Percentiles rank a stretch among this genome's conserved stretches.
phyloP scores from a whole-genome alignment of 2,888 invertebrate genomes.

The Pseudoips prasinana region DNA sequence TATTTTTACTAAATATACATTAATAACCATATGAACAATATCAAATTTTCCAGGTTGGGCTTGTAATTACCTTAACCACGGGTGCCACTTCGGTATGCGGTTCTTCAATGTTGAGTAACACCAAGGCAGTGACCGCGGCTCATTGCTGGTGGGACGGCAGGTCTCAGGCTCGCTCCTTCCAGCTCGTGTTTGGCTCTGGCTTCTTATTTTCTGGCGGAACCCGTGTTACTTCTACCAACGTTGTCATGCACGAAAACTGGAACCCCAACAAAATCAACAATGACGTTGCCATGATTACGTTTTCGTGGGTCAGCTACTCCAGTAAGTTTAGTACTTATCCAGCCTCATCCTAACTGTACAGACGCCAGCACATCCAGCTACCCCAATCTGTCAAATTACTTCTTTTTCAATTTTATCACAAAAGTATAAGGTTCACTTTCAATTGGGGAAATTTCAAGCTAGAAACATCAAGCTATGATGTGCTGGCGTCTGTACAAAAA shows the following conservation, averaged over 20 bases:
- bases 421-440: no score
- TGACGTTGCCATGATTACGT: conserved; percentile 28
- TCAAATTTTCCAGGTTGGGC: conserved; percentile 26
- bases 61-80: conserved; percentile 36
- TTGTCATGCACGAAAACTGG: conserved; percentile 32
- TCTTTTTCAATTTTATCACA: no score
- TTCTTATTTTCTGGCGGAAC: conserved; percentile 37
- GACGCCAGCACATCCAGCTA: no score
- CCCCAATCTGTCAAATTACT: no score
- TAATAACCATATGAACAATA: no score
- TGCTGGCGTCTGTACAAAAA: no score
- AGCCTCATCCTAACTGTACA: no score
- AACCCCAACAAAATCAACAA: conserved; percentile 27
- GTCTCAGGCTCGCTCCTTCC: conserved; percentile 41
- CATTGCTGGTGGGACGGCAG: conserved; percentile 48
- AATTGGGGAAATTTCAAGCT: no score
- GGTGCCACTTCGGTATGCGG: conserved; percentile 39
- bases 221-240: conserved; percentile 32
- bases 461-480: no score
- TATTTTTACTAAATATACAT: no score
- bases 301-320: conserved; percentile 25
- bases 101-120: conserved; percentile 39
- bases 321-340: conserved; percentile 23
- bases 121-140: conserved; percentile 38
- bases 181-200: conserved; percentile 43